Evolutionary conservation across 1,140 invertebrate species (phyloP).

Genomic region (Rhagoletis zephyria): DNA sequence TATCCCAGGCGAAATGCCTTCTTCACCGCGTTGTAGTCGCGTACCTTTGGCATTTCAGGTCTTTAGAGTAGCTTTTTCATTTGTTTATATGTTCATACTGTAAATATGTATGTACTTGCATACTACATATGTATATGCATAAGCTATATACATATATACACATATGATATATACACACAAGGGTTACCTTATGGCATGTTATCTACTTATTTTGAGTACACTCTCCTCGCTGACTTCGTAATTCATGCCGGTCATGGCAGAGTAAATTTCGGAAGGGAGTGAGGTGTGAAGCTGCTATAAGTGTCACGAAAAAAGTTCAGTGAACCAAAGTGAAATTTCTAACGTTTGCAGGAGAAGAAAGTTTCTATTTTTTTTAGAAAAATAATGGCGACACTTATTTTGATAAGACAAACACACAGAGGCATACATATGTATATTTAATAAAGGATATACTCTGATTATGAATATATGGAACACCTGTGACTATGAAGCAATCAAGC

Average conservation of each 20-base stretch:
- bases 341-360: no score
- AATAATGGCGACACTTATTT: no score
- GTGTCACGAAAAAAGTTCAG: conserved; percentile 32
- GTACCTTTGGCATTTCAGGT: background rate
- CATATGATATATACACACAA: no score
- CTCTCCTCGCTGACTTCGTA: conserved; percentile 4
- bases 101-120: no score
- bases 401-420: no score
- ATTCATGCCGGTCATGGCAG: background rate
- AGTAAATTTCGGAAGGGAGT: background rate
- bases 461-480: no score
- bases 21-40: background rate
- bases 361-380: no score
- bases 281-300: background rate
- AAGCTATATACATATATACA: background rate
- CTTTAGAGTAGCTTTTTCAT: background rate
- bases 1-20: background rate
- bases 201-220: background rate
- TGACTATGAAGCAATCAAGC: no score
- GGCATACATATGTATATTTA: no score
- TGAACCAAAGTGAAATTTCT: background rate
- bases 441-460: no score
- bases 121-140: background rate
- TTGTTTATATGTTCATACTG: background rate
- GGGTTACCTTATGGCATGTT: background rate